A percentile compares a stretch with the other conserved stretches of the same genome.
Conservation (phyloP, 2,888 invertebrate genomes). For the Drosophila rubida region DNA sequence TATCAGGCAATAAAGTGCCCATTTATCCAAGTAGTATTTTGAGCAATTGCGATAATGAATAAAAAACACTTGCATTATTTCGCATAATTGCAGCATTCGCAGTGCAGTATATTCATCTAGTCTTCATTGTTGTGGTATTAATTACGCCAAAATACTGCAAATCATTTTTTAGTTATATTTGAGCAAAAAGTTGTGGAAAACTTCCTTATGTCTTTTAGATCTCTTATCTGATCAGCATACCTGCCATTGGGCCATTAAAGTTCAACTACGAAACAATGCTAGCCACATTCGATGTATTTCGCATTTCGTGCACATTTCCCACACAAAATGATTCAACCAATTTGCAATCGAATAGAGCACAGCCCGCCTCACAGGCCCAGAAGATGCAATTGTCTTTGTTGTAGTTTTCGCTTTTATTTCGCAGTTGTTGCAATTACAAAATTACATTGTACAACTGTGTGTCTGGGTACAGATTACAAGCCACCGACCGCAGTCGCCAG, state of each 20-base stretch:
- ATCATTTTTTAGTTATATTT: background rate
- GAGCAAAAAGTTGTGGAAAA: background rate
- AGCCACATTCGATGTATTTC: conserved; percentile 4
- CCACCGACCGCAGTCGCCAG: conserved; percentile 52
- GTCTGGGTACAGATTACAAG: conserved; percentile 63
- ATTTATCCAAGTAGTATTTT: conserved; percentile 19
- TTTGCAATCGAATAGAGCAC: conserved; percentile 44
- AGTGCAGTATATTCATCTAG: background rate
- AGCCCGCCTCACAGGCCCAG: conserved; percentile 15
- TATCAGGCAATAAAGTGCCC: conserved; percentile 17
- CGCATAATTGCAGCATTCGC: conserved; percentile 1
- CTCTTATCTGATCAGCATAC: conserved; percentile 2
- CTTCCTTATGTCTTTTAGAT: background rate
- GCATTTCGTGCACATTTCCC: conserved; percentile 52
- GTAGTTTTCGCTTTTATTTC: conserved; percentile 2
- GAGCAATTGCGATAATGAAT: conserved; percentile 19
- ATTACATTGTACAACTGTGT: conserved; percentile 70
- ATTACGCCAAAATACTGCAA: background rate
- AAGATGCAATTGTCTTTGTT: conserved; percentile 57
- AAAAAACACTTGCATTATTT: conserved; percentile 8
- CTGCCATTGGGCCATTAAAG: conserved; percentile 14
- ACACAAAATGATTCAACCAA: conserved; percentile 50
- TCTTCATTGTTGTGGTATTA: background rate
- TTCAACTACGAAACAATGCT: conserved; percentile 27
- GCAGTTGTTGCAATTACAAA: conserved; percentile 68